Evolutionary conservation across 2,888 invertebrate species (phyloP).

Genomic region (Rapana venosa): DNA sequence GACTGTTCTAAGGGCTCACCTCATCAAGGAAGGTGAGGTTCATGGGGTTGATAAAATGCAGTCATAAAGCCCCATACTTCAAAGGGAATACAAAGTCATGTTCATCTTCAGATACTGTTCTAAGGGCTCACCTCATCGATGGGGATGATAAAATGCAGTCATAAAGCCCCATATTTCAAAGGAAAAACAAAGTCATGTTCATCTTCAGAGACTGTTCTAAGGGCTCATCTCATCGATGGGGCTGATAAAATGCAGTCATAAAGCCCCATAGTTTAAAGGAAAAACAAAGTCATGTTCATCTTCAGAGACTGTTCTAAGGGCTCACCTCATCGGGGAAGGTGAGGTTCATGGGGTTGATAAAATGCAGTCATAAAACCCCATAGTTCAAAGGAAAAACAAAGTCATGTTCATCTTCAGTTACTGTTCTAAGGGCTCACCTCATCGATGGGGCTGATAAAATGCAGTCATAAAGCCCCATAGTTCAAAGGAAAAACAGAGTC

Average conservation of each 20-base stretch:
- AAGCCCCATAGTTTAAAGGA: too few relatives aligned
- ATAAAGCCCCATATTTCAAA: too few relatives aligned
- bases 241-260: conserved; percentile 77
- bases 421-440: conserved; percentile 80
- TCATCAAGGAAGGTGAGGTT: conserved; percentile 93
- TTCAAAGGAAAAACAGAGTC: too few relatives aligned
- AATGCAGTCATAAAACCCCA: too few relatives aligned
- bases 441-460: conserved; percentile 86
- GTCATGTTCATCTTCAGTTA: too few relatives aligned
- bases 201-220: not conserved
- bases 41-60: conserved; percentile 84
- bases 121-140: conserved; percentile 85
- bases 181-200: too few relatives aligned
- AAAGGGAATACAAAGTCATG: too few relatives aligned
- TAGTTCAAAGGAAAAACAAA: too few relatives aligned
- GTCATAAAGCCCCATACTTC: not conserved
- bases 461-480: too few relatives aligned
- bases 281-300: too few relatives aligned
- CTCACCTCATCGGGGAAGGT: conserved; percentile 90
- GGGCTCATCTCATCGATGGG: conserved; percentile 88
- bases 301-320: not conserved
- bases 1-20: conserved; percentile 78
- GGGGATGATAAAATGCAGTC: conserved; percentile 81
- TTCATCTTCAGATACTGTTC: not conserved
- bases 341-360: conserved; percentile 90